phyloP scores from a whole-genome alignment of 1,140 invertebrate genomes.

The Heterodera carotae region DNA sequence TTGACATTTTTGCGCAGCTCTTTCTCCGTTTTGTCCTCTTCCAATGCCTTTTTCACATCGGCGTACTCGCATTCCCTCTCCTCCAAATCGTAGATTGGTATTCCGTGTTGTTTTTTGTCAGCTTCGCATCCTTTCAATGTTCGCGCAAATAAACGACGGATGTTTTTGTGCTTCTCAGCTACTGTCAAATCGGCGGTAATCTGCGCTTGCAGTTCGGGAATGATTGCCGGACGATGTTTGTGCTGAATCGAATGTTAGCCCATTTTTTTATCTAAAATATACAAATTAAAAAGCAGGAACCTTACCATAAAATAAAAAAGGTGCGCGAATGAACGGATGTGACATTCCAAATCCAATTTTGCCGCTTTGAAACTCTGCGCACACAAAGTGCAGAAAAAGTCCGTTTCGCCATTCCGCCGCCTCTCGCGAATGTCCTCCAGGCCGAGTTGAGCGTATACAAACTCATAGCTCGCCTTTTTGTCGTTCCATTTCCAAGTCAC shows the following conservation, averaged over 20 bases:
- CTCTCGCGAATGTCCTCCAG: slow-evolving; percentile 29
- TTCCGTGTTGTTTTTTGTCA: slow-evolving; percentile 20
- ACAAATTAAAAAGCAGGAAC: neutral
- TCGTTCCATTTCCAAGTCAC: slow-evolving; percentile 47
- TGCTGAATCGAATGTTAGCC: slow-evolving; percentile 27
- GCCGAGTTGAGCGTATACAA: slow-evolving; percentile 39
- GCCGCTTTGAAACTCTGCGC: slow-evolving; percentile 30
- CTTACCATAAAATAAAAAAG: slow-evolving; percentile 43
- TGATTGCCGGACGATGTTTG: slow-evolving; percentile 36
- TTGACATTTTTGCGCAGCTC: neutral
- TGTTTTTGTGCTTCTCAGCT: slow-evolving; percentile 31
- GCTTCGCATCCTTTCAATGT: slow-evolving; percentile 31
- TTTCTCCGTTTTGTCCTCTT: slow-evolving; percentile 15
- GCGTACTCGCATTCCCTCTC: slow-evolving; percentile 25
- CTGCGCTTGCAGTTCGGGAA: slow-evolving; percentile 28
- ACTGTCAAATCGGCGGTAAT: slow-evolving; percentile 4
- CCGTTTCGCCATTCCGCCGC: neutral
- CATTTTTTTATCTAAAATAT: no score
- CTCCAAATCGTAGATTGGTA: slow-evolving; percentile 42
- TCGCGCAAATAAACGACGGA: slow-evolving; percentile 25
- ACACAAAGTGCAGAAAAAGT: slow-evolving; percentile 36
- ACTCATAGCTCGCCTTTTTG: slow-evolving; percentile 29
- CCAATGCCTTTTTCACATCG: slow-evolving; percentile 36
- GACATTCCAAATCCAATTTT: slow-evolving; percentile 33
- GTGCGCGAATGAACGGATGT: slow-evolving; percentile 39